These are phyloP conservation scores for Stomorhina lunata DNA, from an alignment of 2,888 invertebrate species.

Conservation along the genomic window DNA sequence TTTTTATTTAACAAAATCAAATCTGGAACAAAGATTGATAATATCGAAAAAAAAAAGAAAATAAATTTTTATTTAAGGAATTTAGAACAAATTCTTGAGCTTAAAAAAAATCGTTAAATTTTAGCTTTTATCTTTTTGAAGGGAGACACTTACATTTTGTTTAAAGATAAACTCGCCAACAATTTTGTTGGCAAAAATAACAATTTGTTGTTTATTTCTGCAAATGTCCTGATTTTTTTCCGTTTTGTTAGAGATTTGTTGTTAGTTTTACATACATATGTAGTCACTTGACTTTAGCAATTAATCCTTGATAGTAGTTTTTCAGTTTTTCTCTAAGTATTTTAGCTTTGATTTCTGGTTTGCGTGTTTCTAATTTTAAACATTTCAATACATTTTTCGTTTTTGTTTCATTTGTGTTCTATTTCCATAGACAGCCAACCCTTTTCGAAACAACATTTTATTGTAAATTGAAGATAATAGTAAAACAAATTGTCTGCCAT, in stretches of 20 bases:
- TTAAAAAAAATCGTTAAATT: too few species aligned
- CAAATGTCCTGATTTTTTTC: neutral
- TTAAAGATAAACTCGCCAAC: too few species aligned
- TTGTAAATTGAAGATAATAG: constrained; percentile 28
- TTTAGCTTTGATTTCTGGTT: constrained; percentile 38
- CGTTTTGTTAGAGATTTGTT: neutral
- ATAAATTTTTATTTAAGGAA: too few species aligned
- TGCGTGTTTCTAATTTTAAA: constrained; percentile 45
- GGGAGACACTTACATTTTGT: too few species aligned
- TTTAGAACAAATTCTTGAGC: too few species aligned
- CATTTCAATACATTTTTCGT: neutral
- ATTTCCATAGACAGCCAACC: neutral
- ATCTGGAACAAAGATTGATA: too few species aligned
- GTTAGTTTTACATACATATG: neutral
- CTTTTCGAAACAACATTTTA: neutral
- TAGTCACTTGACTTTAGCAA: constrained; percentile 46
- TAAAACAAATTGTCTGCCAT: constrained; percentile 40
- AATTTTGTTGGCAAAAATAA: too few species aligned
- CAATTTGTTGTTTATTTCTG: neutral
- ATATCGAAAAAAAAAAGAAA: too few species aligned
- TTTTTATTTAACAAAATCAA: too few species aligned
- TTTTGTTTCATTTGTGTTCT: neutral
- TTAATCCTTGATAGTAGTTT: constrained; percentile 13
- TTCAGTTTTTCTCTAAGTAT: neutral
- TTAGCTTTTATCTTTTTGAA: too few species aligned